Percentiles rank a stretch among this genome's conserved stretches.
Evolutionary conservation across 2,888 invertebrate species (phyloP).

Genomic region (Caenorhabditis wallacei): DNA sequence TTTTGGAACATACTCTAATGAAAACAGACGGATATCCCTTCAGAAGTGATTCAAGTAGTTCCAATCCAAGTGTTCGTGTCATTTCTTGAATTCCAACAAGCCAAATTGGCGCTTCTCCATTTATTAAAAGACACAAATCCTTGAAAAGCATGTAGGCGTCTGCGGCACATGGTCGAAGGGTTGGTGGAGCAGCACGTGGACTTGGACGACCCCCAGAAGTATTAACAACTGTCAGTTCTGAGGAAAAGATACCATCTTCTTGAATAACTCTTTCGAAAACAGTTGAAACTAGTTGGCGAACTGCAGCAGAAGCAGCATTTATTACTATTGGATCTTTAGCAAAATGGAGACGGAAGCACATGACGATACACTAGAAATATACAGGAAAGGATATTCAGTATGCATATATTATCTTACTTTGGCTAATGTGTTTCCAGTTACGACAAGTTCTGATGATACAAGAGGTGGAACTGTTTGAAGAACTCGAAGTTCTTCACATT

Average conservation of each 20-base stretch:
- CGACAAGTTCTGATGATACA: conserved; percentile 95
- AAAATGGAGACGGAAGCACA: conserved; percentile 97
- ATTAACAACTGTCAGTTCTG: conserved; percentile 83
- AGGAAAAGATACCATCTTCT: conserved; percentile 81
- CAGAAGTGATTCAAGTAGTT: conserved; percentile 94
- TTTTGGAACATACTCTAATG: conserved; percentile 83
- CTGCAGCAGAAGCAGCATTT: conserved; percentile 98
- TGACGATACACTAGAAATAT: conserved; percentile 89
- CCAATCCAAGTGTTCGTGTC: conserved; percentile 96
- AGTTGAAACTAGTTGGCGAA: conserved; percentile 94
- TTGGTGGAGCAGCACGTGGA: conserved; percentile 87
- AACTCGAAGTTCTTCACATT: conserved; percentile 95
- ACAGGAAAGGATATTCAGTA: not conserved
- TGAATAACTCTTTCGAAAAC: conserved; percentile 85
- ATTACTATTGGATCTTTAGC: conserved; percentile 95
- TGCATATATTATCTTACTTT: conserved; percentile 86
- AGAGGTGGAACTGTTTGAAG: conserved; percentile 92
- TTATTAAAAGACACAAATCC: conserved; percentile 96
- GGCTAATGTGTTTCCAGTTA: conserved; percentile 94
- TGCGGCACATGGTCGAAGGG: conserved; percentile 84
- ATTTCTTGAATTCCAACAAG: conserved; percentile 96
- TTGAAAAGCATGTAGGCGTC: conserved; percentile 97
- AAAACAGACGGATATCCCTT: conserved; percentile 86
- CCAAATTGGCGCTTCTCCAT: conserved; percentile 97
- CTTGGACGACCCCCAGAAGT: conserved; percentile 90